Evolutionary conservation across 2,113 vertebrate genomes (phyloP).

Genomic region (Oenanthe melanoleuca): DNA sequence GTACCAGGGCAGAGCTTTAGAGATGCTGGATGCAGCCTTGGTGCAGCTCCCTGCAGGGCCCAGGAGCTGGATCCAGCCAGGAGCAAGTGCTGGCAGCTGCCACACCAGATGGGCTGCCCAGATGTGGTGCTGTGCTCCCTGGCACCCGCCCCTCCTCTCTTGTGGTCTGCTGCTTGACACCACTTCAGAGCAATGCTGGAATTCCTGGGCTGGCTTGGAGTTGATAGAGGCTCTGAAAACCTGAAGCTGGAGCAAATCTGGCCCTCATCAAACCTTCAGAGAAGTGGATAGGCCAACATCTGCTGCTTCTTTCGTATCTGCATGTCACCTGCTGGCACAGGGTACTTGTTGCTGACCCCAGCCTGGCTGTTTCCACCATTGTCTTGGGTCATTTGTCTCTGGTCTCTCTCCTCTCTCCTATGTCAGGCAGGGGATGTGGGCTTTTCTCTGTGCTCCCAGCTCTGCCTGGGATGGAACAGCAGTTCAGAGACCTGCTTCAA

Average conservation of each 20-base stretch:
- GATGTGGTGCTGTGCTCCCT: neutral
- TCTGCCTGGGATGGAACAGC: neutral
- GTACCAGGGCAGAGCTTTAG: neutral
- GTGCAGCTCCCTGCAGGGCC: neutral
- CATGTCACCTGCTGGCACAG: neutral
- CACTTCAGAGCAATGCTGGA: neutral
- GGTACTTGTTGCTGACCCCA: neutral
- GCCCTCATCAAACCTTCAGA: neutral
- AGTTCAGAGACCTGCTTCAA: neutral
- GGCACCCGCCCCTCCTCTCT: neutral
- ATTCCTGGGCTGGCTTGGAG: neutral
- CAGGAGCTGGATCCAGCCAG: neutral
- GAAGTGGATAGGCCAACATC: neutral
- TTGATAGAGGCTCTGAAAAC: neutral
- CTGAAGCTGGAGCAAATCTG: neutral
- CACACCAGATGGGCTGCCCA: neutral
- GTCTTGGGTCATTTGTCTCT: neutral
- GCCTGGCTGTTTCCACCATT: fast-evolving
- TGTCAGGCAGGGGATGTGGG: fast-evolving
- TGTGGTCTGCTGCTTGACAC: neutral
- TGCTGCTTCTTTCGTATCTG: neutral
- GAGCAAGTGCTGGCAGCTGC: neutral
- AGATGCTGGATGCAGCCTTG: neutral
- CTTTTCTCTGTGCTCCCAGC: neutral
- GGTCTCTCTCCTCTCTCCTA: neutral